Evolutionary conservation across 1,140 invertebrate species (phyloP), one percentile per base, ranked within the genome.

Genomic region (Babylonia areolata): DNA sequence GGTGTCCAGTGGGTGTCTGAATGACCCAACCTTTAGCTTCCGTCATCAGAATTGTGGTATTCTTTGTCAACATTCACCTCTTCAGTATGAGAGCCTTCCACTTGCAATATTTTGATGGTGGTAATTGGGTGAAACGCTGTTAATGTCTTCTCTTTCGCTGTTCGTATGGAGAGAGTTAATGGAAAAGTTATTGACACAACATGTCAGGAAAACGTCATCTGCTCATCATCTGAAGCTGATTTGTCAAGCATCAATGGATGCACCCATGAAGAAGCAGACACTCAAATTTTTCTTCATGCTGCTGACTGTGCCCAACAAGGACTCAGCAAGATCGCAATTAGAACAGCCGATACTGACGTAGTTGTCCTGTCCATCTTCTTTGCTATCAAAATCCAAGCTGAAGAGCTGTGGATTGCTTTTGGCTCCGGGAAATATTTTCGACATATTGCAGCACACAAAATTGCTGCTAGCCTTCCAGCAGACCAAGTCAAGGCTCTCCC

Each of bases 211-310:
- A 75, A 31, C 11, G 71, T 75, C 23, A 75, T 75, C 12, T 75
- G 71, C 71, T 75, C 71, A 12, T 75, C 71, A 11, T 12, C 71
- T 75, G 71, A 11, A 15, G 71, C 23, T 75, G 71, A 75, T 75
- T 31, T 75, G 71, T 75, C 71, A 33, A 78, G 9, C 75, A 78
- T 35, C 33, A 28, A 78, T 33, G 75, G 40, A 39, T 78, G 75
- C 40, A 78, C n/a, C 35, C 75, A 78, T 6, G 75, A 78, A 33
- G 75, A 78, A 39, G 75, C 75, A n/a, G 75, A 78, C 75, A 78
- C 71, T 75, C 71, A 3, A 12, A 75, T 37, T 11, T 75, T 75
- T 75, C 71, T 75, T 75, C 71, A 75, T 23, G 71, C 71, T 75
- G 3, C 71, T 75, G 71, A 75, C 71, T 75, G 71, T 23, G 23